phyloP scores from a whole-genome alignment of 1,140 invertebrate species.

The Drosophila asahinai region DNA sequence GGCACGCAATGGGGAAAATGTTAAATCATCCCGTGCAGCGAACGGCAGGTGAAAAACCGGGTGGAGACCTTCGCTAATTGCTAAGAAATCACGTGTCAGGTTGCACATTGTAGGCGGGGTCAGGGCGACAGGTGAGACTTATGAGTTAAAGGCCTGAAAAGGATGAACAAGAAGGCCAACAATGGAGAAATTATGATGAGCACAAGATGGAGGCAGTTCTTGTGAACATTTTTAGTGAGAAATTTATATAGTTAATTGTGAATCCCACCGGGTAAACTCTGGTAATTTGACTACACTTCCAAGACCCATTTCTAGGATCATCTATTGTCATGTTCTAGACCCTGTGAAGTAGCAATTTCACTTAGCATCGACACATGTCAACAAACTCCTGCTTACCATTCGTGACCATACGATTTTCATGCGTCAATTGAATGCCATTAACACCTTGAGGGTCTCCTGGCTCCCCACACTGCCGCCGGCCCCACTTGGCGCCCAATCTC shows the following conservation, averaged over 20 bases:
- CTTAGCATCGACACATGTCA: constrained; percentile 3
- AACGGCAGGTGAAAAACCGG: constrained; percentile 16
- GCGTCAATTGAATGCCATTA: constrained; percentile 30
- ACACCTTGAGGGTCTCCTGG: constrained; percentile 24
- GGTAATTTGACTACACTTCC: no score
- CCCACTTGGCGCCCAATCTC: constrained; percentile 22
- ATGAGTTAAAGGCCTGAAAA: not conserved
- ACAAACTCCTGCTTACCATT: not conserved
- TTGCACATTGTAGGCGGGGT: constrained; percentile 24
- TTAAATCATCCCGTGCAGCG: constrained; percentile 39
- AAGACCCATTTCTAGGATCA: not conserved
- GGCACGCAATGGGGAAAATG: constrained; percentile 57
- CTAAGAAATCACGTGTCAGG: constrained; percentile 71
- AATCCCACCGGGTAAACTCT: no score
- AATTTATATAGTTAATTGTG: no score
- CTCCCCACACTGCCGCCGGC: not conserved
- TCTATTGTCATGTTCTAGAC: not conserved
- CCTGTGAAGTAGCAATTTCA: not conserved
- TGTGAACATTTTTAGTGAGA: not conserved
- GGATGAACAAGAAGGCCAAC: constrained; percentile 10
- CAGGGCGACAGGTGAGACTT: constrained; percentile 27
- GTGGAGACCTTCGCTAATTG: constrained; percentile 55
- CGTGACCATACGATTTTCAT: constrained; percentile 22
- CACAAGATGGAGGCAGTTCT: not conserved
- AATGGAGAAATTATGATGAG: not conserved